phyloP scores from a whole-genome alignment of 2,888 invertebrate genomes.

The Tricholauxania praeusta region DNA sequence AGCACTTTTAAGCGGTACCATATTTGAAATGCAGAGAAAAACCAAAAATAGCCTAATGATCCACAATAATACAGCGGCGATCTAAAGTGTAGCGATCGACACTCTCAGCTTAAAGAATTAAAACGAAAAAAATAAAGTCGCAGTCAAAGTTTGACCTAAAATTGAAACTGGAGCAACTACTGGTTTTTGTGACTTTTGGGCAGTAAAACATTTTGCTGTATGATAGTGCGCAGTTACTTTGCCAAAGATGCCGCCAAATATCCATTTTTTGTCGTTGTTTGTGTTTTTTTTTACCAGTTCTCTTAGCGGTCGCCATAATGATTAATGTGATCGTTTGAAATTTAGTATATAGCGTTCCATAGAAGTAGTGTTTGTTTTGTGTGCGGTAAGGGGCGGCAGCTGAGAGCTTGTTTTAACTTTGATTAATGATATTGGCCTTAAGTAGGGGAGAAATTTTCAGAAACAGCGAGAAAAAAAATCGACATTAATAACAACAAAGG shows the following conservation, averaged over 20 bases:
- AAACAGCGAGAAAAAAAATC: background rate
- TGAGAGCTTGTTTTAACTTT: background rate
- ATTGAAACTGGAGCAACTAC: constrained; percentile 36
- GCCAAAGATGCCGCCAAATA: constrained; percentile 21
- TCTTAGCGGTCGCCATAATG: background rate
- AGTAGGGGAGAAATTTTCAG: background rate
- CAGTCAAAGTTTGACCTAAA: constrained; percentile 23
- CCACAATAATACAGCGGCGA: background rate
- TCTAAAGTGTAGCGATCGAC: background rate
- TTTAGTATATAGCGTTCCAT: background rate
- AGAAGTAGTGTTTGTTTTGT: background rate
- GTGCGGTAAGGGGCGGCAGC: background rate
- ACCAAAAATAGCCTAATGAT: constrained; percentile 27
- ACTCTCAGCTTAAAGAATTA: no score
- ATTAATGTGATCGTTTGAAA: constrained; percentile 20
- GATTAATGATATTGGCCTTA: constrained; percentile 18
- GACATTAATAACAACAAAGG: background rate
- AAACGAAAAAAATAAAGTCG: background rate
- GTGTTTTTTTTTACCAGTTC: background rate
- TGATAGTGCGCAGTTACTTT: no score
- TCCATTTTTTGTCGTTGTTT: background rate
- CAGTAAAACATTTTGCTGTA: background rate
- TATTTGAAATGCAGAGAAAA: constrained; percentile 14
- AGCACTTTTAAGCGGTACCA: constrained; percentile 26
- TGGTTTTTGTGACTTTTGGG: constrained; percentile 19